Percentiles rank a stretch among this genome's conserved stretches.
These are phyloP conservation scores for Lepidostoma basale DNA, from an alignment of 1,140 invertebrate genomes.

Conservation along the genomic window DNA sequence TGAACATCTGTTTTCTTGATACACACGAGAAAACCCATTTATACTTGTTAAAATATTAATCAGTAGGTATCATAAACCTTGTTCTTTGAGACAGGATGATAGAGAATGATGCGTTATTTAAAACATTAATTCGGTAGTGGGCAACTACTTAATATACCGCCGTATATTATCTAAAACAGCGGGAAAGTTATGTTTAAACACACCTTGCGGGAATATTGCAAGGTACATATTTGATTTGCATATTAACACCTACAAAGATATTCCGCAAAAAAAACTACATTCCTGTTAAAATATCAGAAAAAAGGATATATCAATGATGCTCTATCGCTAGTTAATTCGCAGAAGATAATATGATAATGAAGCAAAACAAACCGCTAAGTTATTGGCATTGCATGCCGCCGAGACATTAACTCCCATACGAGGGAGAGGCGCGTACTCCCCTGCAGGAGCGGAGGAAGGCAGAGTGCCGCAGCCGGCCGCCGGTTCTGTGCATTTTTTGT, in stretches of 20 bases:
- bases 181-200: too few relatives aligned
- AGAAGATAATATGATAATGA: background rate
- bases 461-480: background rate
- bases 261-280: too few relatives aligned
- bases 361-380: background rate
- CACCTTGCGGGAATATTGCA: too few relatives aligned
- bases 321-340: background rate
- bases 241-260: too few relatives aligned
- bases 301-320: background rate
- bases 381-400: background rate
- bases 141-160: too few relatives aligned
- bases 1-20: background rate
- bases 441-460: background rate
- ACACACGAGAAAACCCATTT: background rate
- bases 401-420: background rate
- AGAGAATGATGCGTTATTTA: too few relatives aligned
- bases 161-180: too few relatives aligned
- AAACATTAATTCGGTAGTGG: too few relatives aligned
- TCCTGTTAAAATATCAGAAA: too few relatives aligned
- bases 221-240: too few relatives aligned
- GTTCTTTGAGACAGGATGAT: too few relatives aligned
- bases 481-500: background rate
- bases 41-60: background rate
- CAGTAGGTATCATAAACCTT: background rate
- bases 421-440: too few relatives aligned